Percentiles rank a stretch among this genome's conserved stretches.
These are phyloP conservation scores for Brachionus calyciflorus DNA, from an alignment of 1,140 invertebrate species.

Conservation along the genomic window DNA sequence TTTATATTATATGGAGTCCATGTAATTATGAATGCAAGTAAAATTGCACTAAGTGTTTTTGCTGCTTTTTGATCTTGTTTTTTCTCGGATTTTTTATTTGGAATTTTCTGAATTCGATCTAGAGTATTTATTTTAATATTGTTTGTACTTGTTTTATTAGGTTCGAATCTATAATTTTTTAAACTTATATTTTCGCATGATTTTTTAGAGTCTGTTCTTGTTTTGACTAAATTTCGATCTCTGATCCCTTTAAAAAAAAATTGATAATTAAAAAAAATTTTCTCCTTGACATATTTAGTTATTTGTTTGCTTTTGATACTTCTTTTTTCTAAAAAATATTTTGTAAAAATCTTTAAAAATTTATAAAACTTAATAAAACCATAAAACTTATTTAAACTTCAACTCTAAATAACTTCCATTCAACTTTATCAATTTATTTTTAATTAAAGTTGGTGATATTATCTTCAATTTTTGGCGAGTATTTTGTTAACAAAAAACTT, in stretches of 20 bases:
- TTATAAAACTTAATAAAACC: too few relatives aligned
- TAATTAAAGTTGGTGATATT: too few relatives aligned
- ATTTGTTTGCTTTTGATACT: too few relatives aligned
- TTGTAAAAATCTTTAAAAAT: too few relatives aligned
- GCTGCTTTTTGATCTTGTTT: constrained; percentile 89
- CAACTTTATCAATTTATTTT: too few relatives aligned
- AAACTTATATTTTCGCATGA: background rate
- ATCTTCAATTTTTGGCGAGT: too few relatives aligned
- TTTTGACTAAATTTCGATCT: background rate
- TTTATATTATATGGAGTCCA: constrained; percentile 97
- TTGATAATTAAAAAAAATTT: background rate
- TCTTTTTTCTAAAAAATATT: too few relatives aligned
- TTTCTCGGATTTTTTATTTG: constrained; percentile 24
- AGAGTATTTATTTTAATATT: background rate
- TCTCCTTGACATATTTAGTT: background rate
- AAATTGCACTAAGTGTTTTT: constrained; percentile 90
- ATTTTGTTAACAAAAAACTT: too few relatives aligned
- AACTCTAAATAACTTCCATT: too few relatives aligned
- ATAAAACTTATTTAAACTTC: too few relatives aligned
- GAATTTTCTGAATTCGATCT: background rate
- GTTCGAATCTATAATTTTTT: too few relatives aligned
- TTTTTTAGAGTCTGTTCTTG: background rate
- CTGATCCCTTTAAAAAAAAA: constrained; percentile 1
- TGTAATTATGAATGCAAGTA: constrained; percentile 94
- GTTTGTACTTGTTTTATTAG: too few relatives aligned